Evolutionary conservation across 2,113 vertebrate genomes (phyloP), one percentile per base, ranked within the genome.

Genomic region (Castor canadensis): DNA sequence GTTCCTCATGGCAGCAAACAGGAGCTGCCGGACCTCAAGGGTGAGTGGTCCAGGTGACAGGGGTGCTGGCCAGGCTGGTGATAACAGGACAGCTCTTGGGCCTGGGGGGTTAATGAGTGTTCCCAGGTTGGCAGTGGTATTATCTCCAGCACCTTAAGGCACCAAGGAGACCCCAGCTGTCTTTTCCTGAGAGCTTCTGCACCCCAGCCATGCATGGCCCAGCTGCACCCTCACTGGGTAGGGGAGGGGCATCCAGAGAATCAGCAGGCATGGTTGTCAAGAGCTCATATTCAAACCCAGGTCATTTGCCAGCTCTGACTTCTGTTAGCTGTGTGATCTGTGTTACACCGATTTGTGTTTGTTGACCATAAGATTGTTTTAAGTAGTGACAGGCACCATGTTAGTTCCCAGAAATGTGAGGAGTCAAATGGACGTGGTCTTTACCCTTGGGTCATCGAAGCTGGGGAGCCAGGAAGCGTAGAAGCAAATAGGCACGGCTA

Each of bases 11-110:
- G 98, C 38, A 98, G 90, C 94, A 98, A 98, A 89, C 86, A 98
- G 56, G 98, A 98, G 89, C 97, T 98, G 93, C 98, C 98, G 9
- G 98, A 99, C 38, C 72, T 98, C 96, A 99, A 98, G 98, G 91
- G 98, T 99, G 98, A 98, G 98, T 97, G 92, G 91, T 49, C 15
- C 62, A 83, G 67, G 92, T 88, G 92, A 45, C 9, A 12, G 54
- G 56, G 58, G 3, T 86, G 56, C 67, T 69, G 82, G 35, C 91
- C 90, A 81, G 71, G 85, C 43, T 43, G n/a, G 91, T 79, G 62
- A 64, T 7, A 66, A 58, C 71, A 43, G 52, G 43, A 1, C 6
- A 60, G 58, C 79, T 85, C 10, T 77, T 2, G n/a, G 67, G 45
- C 64, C 54, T 75, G 66, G 76, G 71, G n/a, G 5, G 5, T 79